Evolutionary conservation across 2,113 vertebrate species (phyloP).

Genomic region (Rallus limicola): DNA sequence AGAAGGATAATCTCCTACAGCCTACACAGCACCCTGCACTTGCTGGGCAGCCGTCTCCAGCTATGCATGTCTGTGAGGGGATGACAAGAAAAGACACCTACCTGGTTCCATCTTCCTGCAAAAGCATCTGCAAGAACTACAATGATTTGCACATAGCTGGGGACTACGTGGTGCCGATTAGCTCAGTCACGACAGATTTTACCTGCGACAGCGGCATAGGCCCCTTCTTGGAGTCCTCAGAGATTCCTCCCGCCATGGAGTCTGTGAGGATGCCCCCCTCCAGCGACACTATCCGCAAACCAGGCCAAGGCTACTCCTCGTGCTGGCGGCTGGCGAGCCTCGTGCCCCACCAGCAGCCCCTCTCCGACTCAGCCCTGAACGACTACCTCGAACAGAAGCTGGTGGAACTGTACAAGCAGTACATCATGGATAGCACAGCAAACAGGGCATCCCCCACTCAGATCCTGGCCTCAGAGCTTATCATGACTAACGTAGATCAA

Average conservation of each 20-base stretch:
- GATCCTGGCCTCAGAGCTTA: slow-evolving; percentile 88
- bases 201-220: slow-evolving; percentile 75
- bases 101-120: slow-evolving; percentile 90
- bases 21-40: neutral
- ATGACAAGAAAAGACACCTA: slow-evolving; percentile 79
- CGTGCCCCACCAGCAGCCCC: slow-evolving; percentile 84
- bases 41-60: slow-evolving; percentile 68
- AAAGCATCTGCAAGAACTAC: slow-evolving; percentile 95
- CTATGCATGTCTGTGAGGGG: slow-evolving; percentile 69
- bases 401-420: slow-evolving; percentile 91
- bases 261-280: slow-evolving; percentile 47
- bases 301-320: slow-evolving; percentile 74
- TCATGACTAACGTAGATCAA: slow-evolving; percentile 91
- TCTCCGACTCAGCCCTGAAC: slow-evolving; percentile 91
- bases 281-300: slow-evolving; percentile 14
- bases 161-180: slow-evolving; percentile 89
- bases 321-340: slow-evolving; percentile 83
- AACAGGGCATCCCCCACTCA: slow-evolving; percentile 78
- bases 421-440: slow-evolving; percentile 87
- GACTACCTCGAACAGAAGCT: slow-evolving; percentile 93
- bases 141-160: slow-evolving; percentile 93
- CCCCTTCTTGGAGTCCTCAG: slow-evolving; percentile 90
- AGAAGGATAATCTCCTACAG: slow-evolving; percentile 51
- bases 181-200: slow-evolving; percentile 76
- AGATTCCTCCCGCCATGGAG: slow-evolving; percentile 83